Conservation (phyloP, 2,888 invertebrate genomes). For the Hypercompe scribonia region DNA sequence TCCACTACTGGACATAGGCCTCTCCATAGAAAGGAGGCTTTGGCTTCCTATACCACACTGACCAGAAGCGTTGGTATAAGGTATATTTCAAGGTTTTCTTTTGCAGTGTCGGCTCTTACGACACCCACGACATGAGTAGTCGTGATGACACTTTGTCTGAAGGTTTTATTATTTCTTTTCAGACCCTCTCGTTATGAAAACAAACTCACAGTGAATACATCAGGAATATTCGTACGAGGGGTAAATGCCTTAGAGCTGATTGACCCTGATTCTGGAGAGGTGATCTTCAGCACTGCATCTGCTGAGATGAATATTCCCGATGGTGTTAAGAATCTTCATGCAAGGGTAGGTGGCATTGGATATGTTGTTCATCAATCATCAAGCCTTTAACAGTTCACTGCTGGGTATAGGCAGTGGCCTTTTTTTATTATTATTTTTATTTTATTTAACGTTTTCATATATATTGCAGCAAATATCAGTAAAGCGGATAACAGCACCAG, state of each 20-base stretch:
- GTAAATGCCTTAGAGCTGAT: slow-evolving; percentile 90
- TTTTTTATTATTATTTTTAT: too few species aligned
- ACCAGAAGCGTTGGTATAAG: too few species aligned
- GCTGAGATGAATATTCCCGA: slow-evolving; percentile 90
- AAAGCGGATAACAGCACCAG: slow-evolving; percentile 91
- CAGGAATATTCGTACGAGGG: slow-evolving; percentile 89
- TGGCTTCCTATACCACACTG: too few species aligned
- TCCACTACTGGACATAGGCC: too few species aligned
- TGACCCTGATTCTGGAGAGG: slow-evolving; percentile 87
- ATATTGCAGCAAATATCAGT: slow-evolving; percentile 87
- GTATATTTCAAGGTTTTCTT: too few species aligned
- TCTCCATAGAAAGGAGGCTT: too few species aligned
- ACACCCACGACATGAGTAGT: too few species aligned
- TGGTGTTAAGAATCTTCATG: slow-evolving; percentile 88
- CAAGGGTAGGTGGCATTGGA: slow-evolving; percentile 75
- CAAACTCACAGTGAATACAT: slow-evolving; percentile 85
- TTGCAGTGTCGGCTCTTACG: too few species aligned
- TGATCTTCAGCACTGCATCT: slow-evolving; percentile 91
- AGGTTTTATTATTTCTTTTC: too few species aligned
- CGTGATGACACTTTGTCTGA: too few species aligned
- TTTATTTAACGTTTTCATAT: neutral
- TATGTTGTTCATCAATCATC: neutral
- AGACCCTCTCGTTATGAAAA: slow-evolving; percentile 75
- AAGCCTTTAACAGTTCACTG: too few species aligned
- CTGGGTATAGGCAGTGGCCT: too few species aligned